Evolutionary conservation across 2,888 invertebrate species (phyloP).

Genomic region (Galerucella pusilla): DNA sequence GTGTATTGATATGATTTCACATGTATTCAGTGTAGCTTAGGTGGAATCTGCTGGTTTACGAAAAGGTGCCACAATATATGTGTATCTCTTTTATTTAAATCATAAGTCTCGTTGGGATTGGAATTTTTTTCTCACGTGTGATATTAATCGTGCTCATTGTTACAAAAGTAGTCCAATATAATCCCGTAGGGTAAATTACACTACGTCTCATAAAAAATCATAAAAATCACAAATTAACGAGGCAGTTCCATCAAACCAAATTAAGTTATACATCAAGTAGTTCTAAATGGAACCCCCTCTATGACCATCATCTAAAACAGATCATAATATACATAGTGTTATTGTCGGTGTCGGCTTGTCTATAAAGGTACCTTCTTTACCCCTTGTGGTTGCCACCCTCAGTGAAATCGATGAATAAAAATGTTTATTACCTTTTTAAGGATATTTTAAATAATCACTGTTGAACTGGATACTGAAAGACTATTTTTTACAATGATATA

Average conservation of each 20-base stretch:
- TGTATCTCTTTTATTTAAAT: neutral
- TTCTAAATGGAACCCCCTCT: conserved; percentile 46
- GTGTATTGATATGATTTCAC: too few species aligned
- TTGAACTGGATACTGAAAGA: conserved; percentile 33
- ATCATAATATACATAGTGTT: conserved; percentile 45
- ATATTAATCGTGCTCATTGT: neutral
- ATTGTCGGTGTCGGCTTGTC: conserved; percentile 44
- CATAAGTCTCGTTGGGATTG: neutral
- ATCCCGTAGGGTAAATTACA: conserved; percentile 34
- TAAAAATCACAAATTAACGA: conserved; percentile 44
- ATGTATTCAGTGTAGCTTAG: too few species aligned
- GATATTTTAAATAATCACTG: conserved; percentile 45
- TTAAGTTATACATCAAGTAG: conserved; percentile 54
- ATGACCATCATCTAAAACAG: conserved; percentile 44
- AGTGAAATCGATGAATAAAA: conserved; percentile 43
- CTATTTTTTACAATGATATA: conserved; percentile 4
- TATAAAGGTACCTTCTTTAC: conserved; percentile 33
- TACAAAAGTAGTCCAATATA: conserved; percentile 7
- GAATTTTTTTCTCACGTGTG: neutral
- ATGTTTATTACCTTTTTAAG: conserved; percentile 45
- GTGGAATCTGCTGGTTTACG: neutral
- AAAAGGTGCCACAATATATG: neutral
- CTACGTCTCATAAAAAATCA: conserved; percentile 27
- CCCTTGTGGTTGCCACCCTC: conserved; percentile 45
- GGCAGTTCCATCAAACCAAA: conserved; percentile 47